These are phyloP conservation scores for Thecophora atra DNA, from an alignment of 2,888 invertebrate species.

Conservation along the genomic window DNA sequence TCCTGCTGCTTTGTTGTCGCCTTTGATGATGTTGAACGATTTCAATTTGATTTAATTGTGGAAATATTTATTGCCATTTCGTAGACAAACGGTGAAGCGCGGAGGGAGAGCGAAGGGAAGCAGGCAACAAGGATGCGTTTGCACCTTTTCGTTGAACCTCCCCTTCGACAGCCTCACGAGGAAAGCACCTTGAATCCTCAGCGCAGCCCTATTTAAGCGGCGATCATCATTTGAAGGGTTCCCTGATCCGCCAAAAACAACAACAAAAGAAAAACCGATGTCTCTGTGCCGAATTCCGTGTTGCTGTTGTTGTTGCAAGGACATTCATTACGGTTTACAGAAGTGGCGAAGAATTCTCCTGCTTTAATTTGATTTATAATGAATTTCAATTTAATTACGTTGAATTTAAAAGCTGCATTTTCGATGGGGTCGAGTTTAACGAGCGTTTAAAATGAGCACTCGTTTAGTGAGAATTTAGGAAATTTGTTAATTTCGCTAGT, in stretches of 20 bases:
- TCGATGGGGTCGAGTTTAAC: background rate
- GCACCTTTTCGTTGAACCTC: conserved; percentile 50
- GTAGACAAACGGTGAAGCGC: too few relatives aligned
- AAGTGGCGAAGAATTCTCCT: conserved; percentile 65
- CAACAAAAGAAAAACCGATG: background rate
- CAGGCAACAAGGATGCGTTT: conserved; percentile 46
- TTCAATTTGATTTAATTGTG: conserved; percentile 63
- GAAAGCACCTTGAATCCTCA: too few relatives aligned
- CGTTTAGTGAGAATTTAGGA: conserved; percentile 12
- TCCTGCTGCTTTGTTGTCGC: conserved; percentile 36
- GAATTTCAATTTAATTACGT: conserved; percentile 43
- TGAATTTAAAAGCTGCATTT: conserved; percentile 11
- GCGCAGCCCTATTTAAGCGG: conserved; percentile 29
- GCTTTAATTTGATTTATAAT: conserved; percentile 61
- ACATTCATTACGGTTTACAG: conserved; percentile 61
- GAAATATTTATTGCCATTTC: conserved; percentile 65
- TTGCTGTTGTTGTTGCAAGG: conserved; percentile 27
- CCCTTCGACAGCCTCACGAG: background rate
- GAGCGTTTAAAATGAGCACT: background rate
- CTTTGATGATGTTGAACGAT: conserved; percentile 38
- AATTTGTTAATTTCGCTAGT: conserved; percentile 2
- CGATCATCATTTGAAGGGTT: conserved; percentile 24
- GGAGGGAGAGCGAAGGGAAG: conserved; percentile 34
- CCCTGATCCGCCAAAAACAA: background rate
- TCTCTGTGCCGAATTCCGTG: background rate